Evolutionary conservation across 2,888 invertebrate genomes (phyloP).

Genomic region (Polymixis lichenea): DNA sequence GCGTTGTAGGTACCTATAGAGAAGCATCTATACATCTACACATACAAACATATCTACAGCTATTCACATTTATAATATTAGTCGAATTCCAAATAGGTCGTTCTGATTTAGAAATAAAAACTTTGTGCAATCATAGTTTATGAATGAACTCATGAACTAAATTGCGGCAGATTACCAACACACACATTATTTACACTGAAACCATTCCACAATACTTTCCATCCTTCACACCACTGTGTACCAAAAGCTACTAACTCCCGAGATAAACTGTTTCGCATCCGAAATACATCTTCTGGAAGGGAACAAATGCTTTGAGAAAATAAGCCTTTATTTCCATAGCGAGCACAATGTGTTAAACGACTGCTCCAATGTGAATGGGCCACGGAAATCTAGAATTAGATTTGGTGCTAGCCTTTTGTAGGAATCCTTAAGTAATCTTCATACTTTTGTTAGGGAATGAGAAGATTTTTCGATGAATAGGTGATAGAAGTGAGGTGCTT

Average conservation of each 20-base stretch:
- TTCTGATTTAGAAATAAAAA: background rate
- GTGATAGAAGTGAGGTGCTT: background rate
- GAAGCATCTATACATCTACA: too few species aligned
- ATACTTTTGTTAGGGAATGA: slow-evolving; percentile 34
- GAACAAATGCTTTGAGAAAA: slow-evolving; percentile 85
- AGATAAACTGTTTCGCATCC: slow-evolving; percentile 85
- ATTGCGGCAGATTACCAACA: background rate
- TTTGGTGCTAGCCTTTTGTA: slow-evolving; percentile 64
- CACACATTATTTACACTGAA: background rate
- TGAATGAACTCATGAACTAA: background rate
- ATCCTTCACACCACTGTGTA: slow-evolving; percentile 66
- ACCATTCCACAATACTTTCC: background rate
- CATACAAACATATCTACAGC: too few species aligned
- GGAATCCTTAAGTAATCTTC: slow-evolving; percentile 54
- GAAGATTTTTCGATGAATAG: slow-evolving; percentile 29
- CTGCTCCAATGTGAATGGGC: slow-evolving; percentile 69
- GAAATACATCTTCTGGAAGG: slow-evolving; percentile 86
- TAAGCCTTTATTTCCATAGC: slow-evolving; percentile 82
- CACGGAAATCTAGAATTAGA: slow-evolving; percentile 73
- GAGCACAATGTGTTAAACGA: slow-evolving; percentile 78
- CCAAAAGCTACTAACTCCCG: slow-evolving; percentile 73
- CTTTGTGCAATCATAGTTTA: background rate
- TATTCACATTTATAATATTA: too few species aligned
- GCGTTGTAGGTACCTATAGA: too few species aligned
- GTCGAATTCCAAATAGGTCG: background rate